Base-by-base conservation (phyloP, 2,888 invertebrate species). In the Gymnosoma rotundatum region DNA sequence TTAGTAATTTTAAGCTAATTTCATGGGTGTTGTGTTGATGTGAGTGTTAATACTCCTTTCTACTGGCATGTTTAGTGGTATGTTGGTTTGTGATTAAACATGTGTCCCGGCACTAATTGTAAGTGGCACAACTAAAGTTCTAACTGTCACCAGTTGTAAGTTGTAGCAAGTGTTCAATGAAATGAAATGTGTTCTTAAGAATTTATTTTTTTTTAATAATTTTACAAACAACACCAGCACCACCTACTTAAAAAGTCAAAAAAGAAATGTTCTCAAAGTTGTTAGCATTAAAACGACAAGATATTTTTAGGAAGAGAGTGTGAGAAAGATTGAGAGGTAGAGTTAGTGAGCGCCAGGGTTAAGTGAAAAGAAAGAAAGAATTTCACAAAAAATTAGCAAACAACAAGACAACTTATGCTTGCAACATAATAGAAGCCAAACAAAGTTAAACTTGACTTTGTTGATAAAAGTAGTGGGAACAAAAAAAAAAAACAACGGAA, bases 361-460 rank as follows among this genome's bases (percentile, higher is more conserved):
- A 58, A 58, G 56, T 60, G 18, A 12, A 12, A 64, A 36, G 50
- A 58, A 64, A 50, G 18, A 12, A 12, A 64, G 20, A 50, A 36
- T 18, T 42, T 42, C 1, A 42, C 21, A 58, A 64, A 69, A 21
- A 56, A 3, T 4, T 25, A 42, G 9, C 10, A 72, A 69, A 50
- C 38, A 80, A 45, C 12, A 25, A 20, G 42, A 14, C 52, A 60
- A 74, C 42, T 20, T 67, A 52, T 60, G 58, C n/a, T 60, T 56
- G 75, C 61, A 42, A 58, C 16, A 61, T 25, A 45, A 64, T 67
- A 20, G 84, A 84, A 84, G 81, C 84, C 84, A 84, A 72, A 81
- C 64, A 76, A 84, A 84, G 78, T 81, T 73, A 50, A 80, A 86
- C 83, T 86, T 86, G 80, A 86, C 78, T 83, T 85, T 83, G 78